A percentile compares a stretch with the other conserved stretches of the same genome.
These are phyloP conservation scores for Catalaphyllia jardinei DNA, from an alignment of 64 coral and sea anemone genomes.

Conservation along the genomic window DNA sequence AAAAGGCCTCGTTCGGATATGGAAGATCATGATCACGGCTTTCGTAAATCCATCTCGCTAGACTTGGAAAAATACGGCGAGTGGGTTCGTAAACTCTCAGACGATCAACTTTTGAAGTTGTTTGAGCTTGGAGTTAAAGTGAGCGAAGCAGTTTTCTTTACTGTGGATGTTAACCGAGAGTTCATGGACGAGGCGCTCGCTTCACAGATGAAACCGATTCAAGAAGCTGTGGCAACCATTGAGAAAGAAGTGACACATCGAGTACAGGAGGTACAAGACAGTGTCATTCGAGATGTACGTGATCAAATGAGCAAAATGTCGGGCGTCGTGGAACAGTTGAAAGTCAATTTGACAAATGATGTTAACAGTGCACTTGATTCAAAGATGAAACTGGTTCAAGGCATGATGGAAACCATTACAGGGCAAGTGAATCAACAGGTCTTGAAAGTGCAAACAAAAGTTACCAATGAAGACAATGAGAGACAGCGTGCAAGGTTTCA, in stretches of 20 bases:
- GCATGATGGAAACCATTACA: not conserved
- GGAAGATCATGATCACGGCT: not conserved
- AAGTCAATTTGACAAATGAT: not conserved
- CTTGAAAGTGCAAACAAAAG: conserved; percentile 8
- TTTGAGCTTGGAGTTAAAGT: conserved; percentile 43
- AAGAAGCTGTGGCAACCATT: not conserved
- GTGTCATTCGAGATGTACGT: not conserved
- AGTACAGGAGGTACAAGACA: not conserved
- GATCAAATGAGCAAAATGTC: not conserved
- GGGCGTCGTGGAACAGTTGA: not conserved
- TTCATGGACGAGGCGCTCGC: not conserved
- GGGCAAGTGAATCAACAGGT: not conserved
- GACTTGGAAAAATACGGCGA: not conserved
- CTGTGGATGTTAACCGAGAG: not conserved
- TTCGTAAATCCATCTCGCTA: not conserved
- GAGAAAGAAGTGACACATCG: not conserved
- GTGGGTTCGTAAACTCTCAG: not conserved
- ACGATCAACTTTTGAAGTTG: conserved; percentile 12
- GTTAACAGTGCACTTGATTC: not conserved
- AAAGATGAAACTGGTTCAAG: not conserved
- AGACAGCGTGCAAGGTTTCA: not conserved
- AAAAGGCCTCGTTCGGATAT: not conserved
- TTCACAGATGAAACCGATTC: conserved; percentile 1
- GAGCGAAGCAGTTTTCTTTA: conserved; percentile 11
- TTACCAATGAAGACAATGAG: not conserved